Evolutionary conservation across 2,113 vertebrate genomes (phyloP), one percentile per base, ranked within the genome.

Genomic region (Girardinichthys multiradiatus): DNA sequence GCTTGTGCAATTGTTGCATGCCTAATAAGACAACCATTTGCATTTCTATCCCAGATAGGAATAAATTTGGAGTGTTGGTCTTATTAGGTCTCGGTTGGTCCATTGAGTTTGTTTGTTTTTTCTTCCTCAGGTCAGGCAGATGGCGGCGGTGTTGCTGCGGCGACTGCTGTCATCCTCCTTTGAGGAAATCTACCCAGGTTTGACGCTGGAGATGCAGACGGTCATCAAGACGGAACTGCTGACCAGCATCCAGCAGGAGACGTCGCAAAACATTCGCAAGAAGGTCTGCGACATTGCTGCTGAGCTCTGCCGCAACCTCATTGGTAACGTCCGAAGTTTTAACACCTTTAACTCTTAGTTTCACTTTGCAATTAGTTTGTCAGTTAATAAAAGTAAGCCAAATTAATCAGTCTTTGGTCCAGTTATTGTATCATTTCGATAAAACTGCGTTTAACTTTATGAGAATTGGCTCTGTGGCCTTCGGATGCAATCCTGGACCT

Each of bases 221-320:
- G 97, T 93, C 71, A 95, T 99, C 90, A 99, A 96, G 92, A 96
- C 94, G 28, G 97, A 98, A 68, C 92, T 99, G 45, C 93, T 99
- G 29, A 87, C 95, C 81, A 95, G 96, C 90, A 98, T 99, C 93
- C 97, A 98, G 85, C 89, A 96, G 72, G 97, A 99, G 89, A 86
- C 86, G 0, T 94, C 96, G 7, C 95, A 95, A 13, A 95, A 93
- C 85, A 98, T 99, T 93, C 96, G 97, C 86, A 98, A 96, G 86
- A 99, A 99, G 91, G 92, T 97, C 70, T 98, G 96, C 91, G 98
- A 99, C 76, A 97, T 99, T 24, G 98, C 97, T 17, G 98, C 98
- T 1, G 98, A 99, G 87, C 91, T 99, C 64, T 94, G 95, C 69
- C 95, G 98, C 83, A 99, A 99, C 87, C 95, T 99, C 86, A 96